Evolutionary conservation across 2,113 vertebrate genomes (phyloP), one percentile per base, ranked within the genome.

Genomic region (Podiceps cristatus): DNA sequence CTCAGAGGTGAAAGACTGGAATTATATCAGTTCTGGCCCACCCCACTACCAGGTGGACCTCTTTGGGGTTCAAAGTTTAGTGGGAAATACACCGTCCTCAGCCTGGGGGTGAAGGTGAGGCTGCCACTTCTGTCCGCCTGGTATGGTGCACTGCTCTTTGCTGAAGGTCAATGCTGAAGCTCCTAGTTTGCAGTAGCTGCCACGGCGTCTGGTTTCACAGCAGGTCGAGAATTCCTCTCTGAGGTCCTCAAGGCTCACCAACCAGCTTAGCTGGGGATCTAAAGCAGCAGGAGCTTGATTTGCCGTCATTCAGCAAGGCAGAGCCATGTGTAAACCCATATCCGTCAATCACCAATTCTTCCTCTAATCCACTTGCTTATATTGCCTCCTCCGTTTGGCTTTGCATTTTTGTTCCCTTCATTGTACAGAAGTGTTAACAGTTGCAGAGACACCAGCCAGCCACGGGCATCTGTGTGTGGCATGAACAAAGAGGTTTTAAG

Each of bases 291-390:
- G 86, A 85, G 17, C 40, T 91, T 81, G 64, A 44, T 75, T 88
- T 91, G 76, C 25, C 56, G 29, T 87, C 73, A 72, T 93, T 96
- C 93, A 79, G 35, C 60, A 60, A 53, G 69, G 64, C 86, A 94
- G 53, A 89, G 62, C 68, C 9, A 1, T 55, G 16, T 86, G 68
- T 82, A 78, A 94, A 86, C 40, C 49, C 35, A 2, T 75, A 52
- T 75, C 86, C 5, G 2, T 81, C 86, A 84, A 68, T 81, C 86
- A 78, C 13, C 76, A 86, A 18, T 37, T 75, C 83, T 85, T 91
- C 85, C 72, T 68, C 64, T 96, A 91, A 94, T 79, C 53, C 76
- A 44, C 73, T 58, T 93, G 56, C 69, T 96, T 73, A 60, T 82
- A 64, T 71, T 89, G 73, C 66, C 31, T 75, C 24, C 13, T 68